Conservation (phyloP, 37 sponge, comb jelly and placozoan species). For the Chondrilla cf. caribensis region DNA sequence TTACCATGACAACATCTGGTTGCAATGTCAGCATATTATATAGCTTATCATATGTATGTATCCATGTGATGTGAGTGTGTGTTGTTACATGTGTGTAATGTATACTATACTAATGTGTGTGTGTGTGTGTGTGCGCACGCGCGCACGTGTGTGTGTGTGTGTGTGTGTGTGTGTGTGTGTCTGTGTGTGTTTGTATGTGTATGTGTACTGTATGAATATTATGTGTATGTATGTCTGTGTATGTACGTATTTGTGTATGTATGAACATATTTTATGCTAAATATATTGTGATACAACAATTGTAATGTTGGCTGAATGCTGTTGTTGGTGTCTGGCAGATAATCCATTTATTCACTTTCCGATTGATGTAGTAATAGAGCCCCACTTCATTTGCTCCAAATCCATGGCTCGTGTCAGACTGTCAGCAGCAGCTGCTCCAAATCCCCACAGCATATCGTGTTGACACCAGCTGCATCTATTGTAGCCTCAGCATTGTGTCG, state of each 20-base stretch:
- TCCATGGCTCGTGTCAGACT: no score
- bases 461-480: no score
- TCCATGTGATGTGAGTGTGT: slow-evolving; percentile 11
- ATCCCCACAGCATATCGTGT: no score
- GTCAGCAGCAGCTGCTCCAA: no score
- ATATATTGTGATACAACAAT: not conserved
- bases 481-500: no score
- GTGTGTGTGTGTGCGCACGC: slow-evolving; percentile 8
- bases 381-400: no score
- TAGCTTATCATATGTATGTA: not conserved
- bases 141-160: slow-evolving; percentile 9
- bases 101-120: not conserved
- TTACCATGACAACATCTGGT: no score
- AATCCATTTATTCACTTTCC: no score
- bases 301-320: no score
- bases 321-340: no score
- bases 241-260: not conserved
- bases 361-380: no score
- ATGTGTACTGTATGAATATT: not conserved
- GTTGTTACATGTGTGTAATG: slow-evolving; percentile 15
- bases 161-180: slow-evolving; percentile 27
- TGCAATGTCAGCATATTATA: no score
- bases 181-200: slow-evolving; percentile 5
- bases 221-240: not conserved
- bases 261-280: not conserved